These are phyloP conservation scores for Onthophagus taurus DNA, from an alignment of 1,140 invertebrate species.

Conservation along the genomic window DNA sequence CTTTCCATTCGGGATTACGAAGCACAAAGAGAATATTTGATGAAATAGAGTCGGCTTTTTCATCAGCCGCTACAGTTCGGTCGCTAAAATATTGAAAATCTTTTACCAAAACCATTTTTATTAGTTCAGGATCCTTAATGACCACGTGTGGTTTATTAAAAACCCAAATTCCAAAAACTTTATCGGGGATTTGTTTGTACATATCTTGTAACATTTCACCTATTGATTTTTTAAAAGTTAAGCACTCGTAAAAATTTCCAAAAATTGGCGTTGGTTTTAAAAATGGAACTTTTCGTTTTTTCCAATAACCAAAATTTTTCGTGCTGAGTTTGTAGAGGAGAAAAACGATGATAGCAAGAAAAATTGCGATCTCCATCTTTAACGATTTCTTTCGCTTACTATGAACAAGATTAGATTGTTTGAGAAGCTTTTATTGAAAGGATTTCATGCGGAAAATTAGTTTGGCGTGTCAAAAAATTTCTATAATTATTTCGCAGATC, in stretches of 20 bases:
- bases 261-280: constrained; percentile 31
- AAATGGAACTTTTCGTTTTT: constrained; percentile 34
- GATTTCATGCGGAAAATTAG: too few species aligned
- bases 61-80: constrained; percentile 28
- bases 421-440: too few species aligned
- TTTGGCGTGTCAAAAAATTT: too few species aligned
- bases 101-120: constrained; percentile 40
- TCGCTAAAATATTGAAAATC: constrained; percentile 43
- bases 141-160: constrained; percentile 38
- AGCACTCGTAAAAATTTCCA: constrained; percentile 28
- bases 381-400: too few species aligned
- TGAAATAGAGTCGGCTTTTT: constrained; percentile 32
- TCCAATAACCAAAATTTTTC: constrained; percentile 38
- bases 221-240: constrained; percentile 21
- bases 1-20: constrained; percentile 40
- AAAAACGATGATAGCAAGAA: too few species aligned
- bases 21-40: constrained; percentile 31
- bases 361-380: too few species aligned
- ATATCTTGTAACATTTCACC: constrained; percentile 22
- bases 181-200: constrained; percentile 23
- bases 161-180: constrained; percentile 36
- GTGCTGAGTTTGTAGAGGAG: constrained; percentile 20
- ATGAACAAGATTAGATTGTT: too few species aligned
- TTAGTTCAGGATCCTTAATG: constrained; percentile 39
- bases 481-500: too few species aligned